Base-by-base conservation (phyloP, 1,140 invertebrate genomes). In the Diachasmimorpha longicaudata region DNA sequence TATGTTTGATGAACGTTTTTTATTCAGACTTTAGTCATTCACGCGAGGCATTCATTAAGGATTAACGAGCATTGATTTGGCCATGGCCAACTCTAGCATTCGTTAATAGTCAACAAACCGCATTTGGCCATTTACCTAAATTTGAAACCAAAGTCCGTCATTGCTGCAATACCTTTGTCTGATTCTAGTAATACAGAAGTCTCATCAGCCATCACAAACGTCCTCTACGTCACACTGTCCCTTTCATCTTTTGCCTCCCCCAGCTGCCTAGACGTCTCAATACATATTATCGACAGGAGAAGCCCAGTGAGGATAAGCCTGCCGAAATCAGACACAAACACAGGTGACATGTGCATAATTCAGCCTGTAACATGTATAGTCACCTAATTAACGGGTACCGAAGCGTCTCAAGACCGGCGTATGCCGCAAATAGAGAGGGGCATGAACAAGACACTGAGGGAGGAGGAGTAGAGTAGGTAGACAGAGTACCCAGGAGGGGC, bases 401-500 rank as follows among this genome's bases (percentile, higher is more conserved):
- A 14, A 63, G 23, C 23, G 58, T 63, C 58, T 63, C 19, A 31
- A 63, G 58, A 63, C 58, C 19, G 58, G 58, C 19, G 19, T 63
- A 63, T 31, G 23, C 58, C 9, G 58, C 58, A 63, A 63, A 63
- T 63, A 23, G 68, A 46, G 68, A 66, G 44, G 48, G 36, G 31
- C 37, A 44, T 23, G 48, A 68, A 46, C 42, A 52, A 39, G 19
- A 48, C 16, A 39, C 14, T 48, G 70, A 48, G 14, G 19, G 25
- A 36, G 69, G 21, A 25, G 77, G 66, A 23, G 48, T 25, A 70
- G 58, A 19, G 25, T 42, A 44, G 71, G 42, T 63, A 58, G 13
- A 58, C 48, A 58, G 19, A 10, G n/a, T 19, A 23, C 21, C 21
- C 46, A n/a, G 11, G 70, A 52, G 70, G 69, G 73, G 79, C 75